Base-by-base conservation (phyloP, 2,888 invertebrate species). In the Mayetiola destructor region DNA sequence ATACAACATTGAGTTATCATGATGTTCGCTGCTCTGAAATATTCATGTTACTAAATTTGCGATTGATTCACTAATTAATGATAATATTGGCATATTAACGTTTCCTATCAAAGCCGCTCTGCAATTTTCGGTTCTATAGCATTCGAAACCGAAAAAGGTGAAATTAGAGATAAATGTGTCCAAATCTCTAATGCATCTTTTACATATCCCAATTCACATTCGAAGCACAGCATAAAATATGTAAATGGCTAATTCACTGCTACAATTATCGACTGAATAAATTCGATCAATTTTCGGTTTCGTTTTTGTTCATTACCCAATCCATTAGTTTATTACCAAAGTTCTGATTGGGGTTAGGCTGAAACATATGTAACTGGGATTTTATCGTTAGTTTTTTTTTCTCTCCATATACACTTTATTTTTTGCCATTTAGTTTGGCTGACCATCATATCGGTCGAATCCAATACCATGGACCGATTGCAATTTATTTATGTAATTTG, bases 271-370 rank as follows among this genome's bases (percentile, higher is more conserved):
- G 12, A 40, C 27, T 27, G 29, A 3, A n/a, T n/a, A n/a, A n/a
- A 48, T 27, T 48, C 18, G 48, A 12, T n/a, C 6, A 23, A n/a
- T 10, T 27, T 27, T 48, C 48, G 27, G 27, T 48, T 14, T 48
- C 48, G 27, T 48, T 48, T 48, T 48, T 27, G 27, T 48, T 48
- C 48, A 48, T 48, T 48, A 48, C 27, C 48, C 23, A 2, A 27
- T 48, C 48, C 48, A 48, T 48, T 48, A 48, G 48, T 48, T 48
- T 48, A 48, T 48, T 48, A 48, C 48, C 23, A 48, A 27, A 14
- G 27, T 23, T 14, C 14, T 32, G 32, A 12, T 12, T 32, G 32
- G 32, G n/a, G 12, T 32, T 32, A 9, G 32, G 32, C 32, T 32
- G 8, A 32, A 23, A n/a, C n/a, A n/a, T n/a, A n/a, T n/a, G n/a